These are phyloP conservation scores for Sakesphorus luctuosus DNA, from an alignment of 2,113 vertebrate species.

Conservation along the genomic window DNA sequence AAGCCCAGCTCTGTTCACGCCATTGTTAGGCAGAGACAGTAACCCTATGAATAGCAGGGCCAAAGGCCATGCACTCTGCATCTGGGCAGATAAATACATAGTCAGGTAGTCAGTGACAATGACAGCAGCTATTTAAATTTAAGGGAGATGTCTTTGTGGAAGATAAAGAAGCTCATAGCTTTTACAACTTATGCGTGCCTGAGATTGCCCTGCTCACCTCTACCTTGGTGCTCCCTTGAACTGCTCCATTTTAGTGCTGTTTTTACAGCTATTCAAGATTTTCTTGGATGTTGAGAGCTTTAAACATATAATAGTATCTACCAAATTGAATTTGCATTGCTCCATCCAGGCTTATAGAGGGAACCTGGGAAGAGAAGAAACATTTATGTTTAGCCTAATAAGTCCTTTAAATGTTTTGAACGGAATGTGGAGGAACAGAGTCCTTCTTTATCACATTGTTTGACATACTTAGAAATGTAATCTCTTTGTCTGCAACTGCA, in stretches of 20 bases:
- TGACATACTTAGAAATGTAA: background rate
- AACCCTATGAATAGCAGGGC: constrained; percentile 49
- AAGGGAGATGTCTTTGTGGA: constrained; percentile 56
- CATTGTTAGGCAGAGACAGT: constrained; percentile 57
- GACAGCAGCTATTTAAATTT: constrained; percentile 71
- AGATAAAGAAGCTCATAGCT: constrained; percentile 49
- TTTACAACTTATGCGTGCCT: constrained; percentile 44
- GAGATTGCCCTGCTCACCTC: constrained; percentile 59
- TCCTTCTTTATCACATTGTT: background rate
- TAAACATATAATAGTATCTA: background rate
- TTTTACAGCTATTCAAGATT: constrained; percentile 54
- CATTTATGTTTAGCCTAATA: background rate
- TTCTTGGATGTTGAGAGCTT: constrained; percentile 15
- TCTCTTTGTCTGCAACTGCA: background rate
- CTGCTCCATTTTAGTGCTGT: constrained; percentile 30
- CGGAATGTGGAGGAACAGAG: background rate
- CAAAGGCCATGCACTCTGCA: constrained; percentile 66
- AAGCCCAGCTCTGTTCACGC: constrained; percentile 35
- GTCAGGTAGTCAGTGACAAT: constrained; percentile 61
- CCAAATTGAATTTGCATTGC: constrained; percentile 10
- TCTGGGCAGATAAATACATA: constrained; percentile 64
- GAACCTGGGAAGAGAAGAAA: background rate
- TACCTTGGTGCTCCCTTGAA: constrained; percentile 52
- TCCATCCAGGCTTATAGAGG: background rate
- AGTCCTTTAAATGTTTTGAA: background rate